A percentile compares a stretch with the other conserved stretches of the same genome.
Conservation (phyloP, 1,140 invertebrate species). For the Ephestia elutella region DNA sequence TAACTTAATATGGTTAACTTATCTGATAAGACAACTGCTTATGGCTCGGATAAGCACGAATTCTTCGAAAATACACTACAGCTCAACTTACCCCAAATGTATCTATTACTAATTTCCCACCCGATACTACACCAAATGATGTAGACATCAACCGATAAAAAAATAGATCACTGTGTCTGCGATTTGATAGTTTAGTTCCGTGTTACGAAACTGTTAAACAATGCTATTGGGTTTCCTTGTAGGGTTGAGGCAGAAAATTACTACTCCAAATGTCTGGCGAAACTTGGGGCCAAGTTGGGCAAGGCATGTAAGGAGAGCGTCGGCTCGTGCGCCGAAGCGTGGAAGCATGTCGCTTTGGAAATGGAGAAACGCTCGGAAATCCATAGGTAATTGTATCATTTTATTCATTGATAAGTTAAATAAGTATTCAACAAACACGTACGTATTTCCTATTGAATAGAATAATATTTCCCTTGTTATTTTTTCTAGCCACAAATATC, state of each 20-base stretch:
- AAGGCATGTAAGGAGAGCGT: conserved; percentile 86
- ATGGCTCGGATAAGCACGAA: too few relatives aligned
- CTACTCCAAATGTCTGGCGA: conserved; percentile 92
- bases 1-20: too few relatives aligned
- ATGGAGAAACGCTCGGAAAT: conserved; percentile 93
- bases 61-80: too few relatives aligned
- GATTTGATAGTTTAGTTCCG: conserved; percentile 13
- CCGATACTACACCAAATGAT: too few relatives aligned
- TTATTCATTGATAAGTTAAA: neutral
- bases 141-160: too few relatives aligned
- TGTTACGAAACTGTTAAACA: conserved; percentile 16
- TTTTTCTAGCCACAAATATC: too few relatives aligned
- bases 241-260: conserved; percentile 91
- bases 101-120: too few relatives aligned
- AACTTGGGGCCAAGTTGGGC: conserved; percentile 88
- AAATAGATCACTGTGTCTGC: too few relatives aligned
- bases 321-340: conserved; percentile 89
- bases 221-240: conserved; percentile 41
- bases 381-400: conserved; percentile 77
- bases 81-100: too few relatives aligned
- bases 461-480: too few relatives aligned
- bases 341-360: conserved; percentile 91
- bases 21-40: too few relatives aligned
- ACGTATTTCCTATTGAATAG: too few relatives aligned
- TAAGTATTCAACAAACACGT: neutral